A percentile compares a stretch with the other conserved stretches of the same genome.
Conservation (phyloP, 2,113 vertebrate species). For the Cyrtonyx montezumae region DNA sequence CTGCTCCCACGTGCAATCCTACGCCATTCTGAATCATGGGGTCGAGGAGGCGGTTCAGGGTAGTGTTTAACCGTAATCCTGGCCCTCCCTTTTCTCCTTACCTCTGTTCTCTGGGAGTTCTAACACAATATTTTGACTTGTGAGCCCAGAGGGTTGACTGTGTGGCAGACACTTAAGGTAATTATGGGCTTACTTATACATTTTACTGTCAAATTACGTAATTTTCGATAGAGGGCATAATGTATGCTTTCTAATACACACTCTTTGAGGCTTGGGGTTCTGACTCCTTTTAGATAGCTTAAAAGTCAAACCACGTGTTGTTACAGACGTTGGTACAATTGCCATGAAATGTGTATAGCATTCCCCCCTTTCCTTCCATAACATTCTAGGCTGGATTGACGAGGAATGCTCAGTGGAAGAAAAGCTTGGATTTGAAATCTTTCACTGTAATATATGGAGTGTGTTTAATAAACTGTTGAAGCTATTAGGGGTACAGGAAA, state of each 20-base stretch:
- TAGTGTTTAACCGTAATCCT: constrained; percentile 16
- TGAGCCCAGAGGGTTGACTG: constrained; percentile 41
- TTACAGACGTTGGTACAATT: not conserved
- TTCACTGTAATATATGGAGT: not conserved
- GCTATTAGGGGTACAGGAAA: not conserved
- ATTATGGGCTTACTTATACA: constrained; percentile 60
- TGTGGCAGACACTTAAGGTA: constrained; percentile 54
- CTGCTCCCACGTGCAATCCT: not conserved
- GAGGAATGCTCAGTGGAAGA: not conserved
- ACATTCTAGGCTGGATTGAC: not conserved
- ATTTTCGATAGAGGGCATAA: constrained; percentile 46
- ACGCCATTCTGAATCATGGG: not conserved
- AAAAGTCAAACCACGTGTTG: not conserved
- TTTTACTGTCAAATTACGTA: constrained; percentile 52
- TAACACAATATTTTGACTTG: constrained; percentile 62
- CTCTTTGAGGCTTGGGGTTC: not conserved
- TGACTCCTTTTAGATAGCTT: not conserved
- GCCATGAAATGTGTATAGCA: accelerated
- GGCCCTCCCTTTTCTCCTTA: constrained; percentile 10
- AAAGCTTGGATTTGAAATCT: not conserved
- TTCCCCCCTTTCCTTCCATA: not conserved
- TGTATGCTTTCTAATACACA: constrained; percentile 42
- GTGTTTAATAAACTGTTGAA: constrained; percentile 19
- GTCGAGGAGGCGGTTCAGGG: not conserved
- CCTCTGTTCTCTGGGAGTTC: constrained; percentile 16